These are phyloP conservation scores for Echeneis naucrates DNA, from an alignment of 2,797 vertebrate genomes.

Conservation along the genomic window DNA sequence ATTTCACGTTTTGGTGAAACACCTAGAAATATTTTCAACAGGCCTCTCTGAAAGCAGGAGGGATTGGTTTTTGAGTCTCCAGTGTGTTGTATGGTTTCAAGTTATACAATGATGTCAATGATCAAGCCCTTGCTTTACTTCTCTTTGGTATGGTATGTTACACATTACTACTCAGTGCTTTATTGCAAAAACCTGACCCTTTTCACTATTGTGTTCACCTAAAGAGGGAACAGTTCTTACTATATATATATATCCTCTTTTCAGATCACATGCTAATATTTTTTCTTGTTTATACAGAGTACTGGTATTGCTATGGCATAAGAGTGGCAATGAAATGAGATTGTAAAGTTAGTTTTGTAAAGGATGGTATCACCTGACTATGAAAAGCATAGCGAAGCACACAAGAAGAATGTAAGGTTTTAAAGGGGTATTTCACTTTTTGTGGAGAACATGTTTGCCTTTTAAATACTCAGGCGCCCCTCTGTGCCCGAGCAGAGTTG, in stretches of 20 bases:
- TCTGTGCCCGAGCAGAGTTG: slow-evolving; percentile 12
- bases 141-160: slow-evolving; percentile 47
- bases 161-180: slow-evolving; percentile 58
- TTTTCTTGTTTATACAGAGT: slow-evolving; percentile 52
- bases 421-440: slow-evolving; percentile 54
- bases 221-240: slow-evolving; percentile 43
- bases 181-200: slow-evolving; percentile 62
- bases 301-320: slow-evolving; percentile 44
- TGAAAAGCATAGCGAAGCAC: slow-evolving; percentile 63
- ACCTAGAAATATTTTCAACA: slow-evolving; percentile 41
- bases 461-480: slow-evolving; percentile 43
- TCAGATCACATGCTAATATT: slow-evolving; percentile 68
- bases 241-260: slow-evolving; percentile 57
- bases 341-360: slow-evolving; percentile 68
- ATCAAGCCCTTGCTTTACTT: slow-evolving; percentile 63
- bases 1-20: slow-evolving; percentile 51
- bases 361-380: slow-evolving; percentile 52
- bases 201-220: slow-evolving; percentile 54
- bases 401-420: slow-evolving; percentile 77
- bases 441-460: slow-evolving; percentile 39
- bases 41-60: slow-evolving; percentile 41
- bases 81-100: slow-evolving; percentile 43
- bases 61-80: slow-evolving; percentile 38
- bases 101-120: slow-evolving; percentile 75
- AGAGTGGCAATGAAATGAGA: slow-evolving; percentile 54